These are phyloP conservation scores for Atrina japonica DNA, from an alignment of 2,888 invertebrate genomes.

Conservation along the genomic window DNA sequence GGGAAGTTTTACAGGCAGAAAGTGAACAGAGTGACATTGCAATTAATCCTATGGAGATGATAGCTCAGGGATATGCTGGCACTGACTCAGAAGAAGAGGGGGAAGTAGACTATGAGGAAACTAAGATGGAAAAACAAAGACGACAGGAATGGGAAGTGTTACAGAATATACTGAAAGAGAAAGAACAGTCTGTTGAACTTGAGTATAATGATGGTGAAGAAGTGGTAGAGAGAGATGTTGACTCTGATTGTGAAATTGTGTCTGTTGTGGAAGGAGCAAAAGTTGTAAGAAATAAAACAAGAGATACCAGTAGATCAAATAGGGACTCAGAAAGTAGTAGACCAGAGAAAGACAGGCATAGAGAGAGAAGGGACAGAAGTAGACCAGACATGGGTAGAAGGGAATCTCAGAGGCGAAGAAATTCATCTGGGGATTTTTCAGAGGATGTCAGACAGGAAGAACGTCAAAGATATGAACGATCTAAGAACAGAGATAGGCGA, in stretches of 20 bases:
- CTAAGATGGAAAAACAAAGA: conserved; percentile 43
- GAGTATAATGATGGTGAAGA: conserved; percentile 29
- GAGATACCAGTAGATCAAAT: conserved; percentile 33
- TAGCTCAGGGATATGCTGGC: conserved; percentile 71
- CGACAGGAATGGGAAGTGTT: conserved; percentile 45
- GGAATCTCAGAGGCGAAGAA: not conserved
- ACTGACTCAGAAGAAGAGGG: conserved; percentile 78
- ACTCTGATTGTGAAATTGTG: conserved; percentile 26
- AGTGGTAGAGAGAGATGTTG: not conserved
- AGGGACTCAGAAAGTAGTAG: conserved; percentile 8
- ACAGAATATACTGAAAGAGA: conserved; percentile 56
- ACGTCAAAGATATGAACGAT: too few relatives aligned
- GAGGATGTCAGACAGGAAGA: too few relatives aligned
- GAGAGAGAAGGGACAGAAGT: conserved; percentile 41
- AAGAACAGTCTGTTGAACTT: conserved; percentile 55
- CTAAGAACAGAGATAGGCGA: too few relatives aligned
- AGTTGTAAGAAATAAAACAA: conserved; percentile 38
- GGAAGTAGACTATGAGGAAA: conserved; percentile 73
- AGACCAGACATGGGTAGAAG: conserved; percentile 1
- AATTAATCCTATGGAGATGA: conserved; percentile 64
- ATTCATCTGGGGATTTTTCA: too few relatives aligned
- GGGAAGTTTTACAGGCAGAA: conserved; percentile 72
- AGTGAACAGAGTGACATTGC: conserved; percentile 28
- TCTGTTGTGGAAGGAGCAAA: conserved; percentile 54
- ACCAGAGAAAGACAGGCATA: conserved; percentile 34